Conservation (phyloP, 2,888 invertebrate genomes). For the Ennomos erosarius region DNA sequence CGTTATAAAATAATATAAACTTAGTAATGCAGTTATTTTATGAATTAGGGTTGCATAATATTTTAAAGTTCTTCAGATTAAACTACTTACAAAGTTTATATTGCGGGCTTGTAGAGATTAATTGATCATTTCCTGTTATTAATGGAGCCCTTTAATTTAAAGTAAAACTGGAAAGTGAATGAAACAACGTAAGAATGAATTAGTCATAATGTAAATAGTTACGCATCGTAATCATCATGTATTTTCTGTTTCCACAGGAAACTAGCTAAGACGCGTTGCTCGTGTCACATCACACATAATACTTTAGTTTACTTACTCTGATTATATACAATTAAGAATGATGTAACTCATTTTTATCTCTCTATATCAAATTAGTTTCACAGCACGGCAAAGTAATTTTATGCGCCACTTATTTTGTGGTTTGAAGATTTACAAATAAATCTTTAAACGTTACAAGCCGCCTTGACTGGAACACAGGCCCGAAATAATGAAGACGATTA, state of each 20-base stretch:
- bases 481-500: slow-evolving; percentile 51
- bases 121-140: slow-evolving; percentile 17
- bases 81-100: no score
- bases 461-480: slow-evolving; percentile 53
- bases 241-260: slow-evolving; percentile 51
- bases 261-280: slow-evolving; percentile 58
- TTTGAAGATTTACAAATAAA: slow-evolving; percentile 24
- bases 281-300: slow-evolving; percentile 61
- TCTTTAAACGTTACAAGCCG: slow-evolving; percentile 40
- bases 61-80: not conserved
- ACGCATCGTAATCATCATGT: slow-evolving; percentile 42
- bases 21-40: no score
- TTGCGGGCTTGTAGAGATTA: not conserved
- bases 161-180: slow-evolving; percentile 21
- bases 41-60: no score
- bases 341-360: slow-evolving; percentile 60
- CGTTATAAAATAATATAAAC: no score
- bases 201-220: slow-evolving; percentile 62
- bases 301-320: slow-evolving; percentile 62
- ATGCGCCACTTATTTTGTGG: slow-evolving; percentile 39
- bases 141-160: slow-evolving; percentile 19
- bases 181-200: slow-evolving; percentile 34
- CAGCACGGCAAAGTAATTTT: slow-evolving; percentile 41
- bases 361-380: slow-evolving; percentile 33
- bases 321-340: slow-evolving; percentile 63